phyloP scores from a whole-genome alignment of 2,888 invertebrate species.

The Calameuta filiformis region DNA sequence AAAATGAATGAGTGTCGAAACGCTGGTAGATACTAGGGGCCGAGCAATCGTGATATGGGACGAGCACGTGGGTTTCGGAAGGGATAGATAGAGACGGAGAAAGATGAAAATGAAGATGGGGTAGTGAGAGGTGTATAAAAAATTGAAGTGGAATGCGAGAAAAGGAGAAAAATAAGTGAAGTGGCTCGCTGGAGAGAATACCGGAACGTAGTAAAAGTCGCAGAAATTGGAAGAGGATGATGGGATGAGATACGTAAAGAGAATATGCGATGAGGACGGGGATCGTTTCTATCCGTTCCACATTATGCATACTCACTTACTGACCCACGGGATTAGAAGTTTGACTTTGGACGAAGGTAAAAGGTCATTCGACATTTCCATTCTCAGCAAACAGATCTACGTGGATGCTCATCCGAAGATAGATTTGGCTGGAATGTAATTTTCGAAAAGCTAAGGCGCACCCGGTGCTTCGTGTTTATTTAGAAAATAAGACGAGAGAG shows the following conservation, averaged over 20 bases:
- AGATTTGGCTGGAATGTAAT: neutral
- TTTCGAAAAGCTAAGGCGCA: neutral
- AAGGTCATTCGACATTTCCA: neutral
- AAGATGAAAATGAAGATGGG: constrained; percentile 10
- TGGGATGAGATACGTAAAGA: constrained; percentile 25
- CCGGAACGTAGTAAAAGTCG: neutral
- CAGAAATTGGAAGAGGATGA: neutral
- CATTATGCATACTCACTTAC: constrained; percentile 36
- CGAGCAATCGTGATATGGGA: constrained; percentile 27
- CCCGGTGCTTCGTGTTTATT: neutral
- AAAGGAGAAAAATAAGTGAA: neutral
- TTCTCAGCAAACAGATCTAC: neutral
- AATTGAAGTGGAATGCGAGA: neutral
- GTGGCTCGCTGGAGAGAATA: neutral
- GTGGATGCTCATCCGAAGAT: neutral
- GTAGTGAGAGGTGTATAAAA: constrained; percentile 12
- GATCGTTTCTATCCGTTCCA: constrained; percentile 17
- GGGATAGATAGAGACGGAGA: constrained; percentile 13
- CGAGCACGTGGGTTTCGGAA: constrained; percentile 27
- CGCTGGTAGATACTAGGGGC: neutral
- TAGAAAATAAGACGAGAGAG: neutral
- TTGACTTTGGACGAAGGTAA: constrained; percentile 2
- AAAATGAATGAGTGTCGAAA: neutral
- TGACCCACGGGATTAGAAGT: constrained; percentile 27
- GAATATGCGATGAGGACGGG: constrained; percentile 32